Percentiles rank a stretch among this genome's conserved stretches.
Evolutionary conservation across 2,888 invertebrate genomes (phyloP).

Genomic region (Emmelina monodactyla): DNA sequence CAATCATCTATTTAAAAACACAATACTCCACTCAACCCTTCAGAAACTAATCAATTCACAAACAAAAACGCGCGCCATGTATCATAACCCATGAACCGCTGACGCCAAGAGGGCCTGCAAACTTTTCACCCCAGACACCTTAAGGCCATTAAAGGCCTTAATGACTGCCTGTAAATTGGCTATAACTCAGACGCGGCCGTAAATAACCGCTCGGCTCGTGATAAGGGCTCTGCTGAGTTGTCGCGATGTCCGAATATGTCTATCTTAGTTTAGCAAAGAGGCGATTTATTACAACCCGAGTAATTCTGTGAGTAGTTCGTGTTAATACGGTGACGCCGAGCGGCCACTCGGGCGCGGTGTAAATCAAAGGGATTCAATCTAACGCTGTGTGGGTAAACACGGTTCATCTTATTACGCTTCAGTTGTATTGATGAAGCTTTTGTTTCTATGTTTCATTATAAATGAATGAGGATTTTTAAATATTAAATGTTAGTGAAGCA

Average conservation of each 20-base stretch:
- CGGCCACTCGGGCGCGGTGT: no score
- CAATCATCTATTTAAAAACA: no score
- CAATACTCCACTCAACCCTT: constrained; percentile 10
- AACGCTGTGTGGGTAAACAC: no score
- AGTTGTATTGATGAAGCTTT: no score
- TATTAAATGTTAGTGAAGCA: no score
- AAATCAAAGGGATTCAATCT: no score
- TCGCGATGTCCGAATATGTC: constrained; percentile 49
- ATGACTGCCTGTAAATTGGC: constrained; percentile 66
- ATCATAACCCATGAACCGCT: constrained; percentile 32
- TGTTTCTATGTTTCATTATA: no score
- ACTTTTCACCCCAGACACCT: constrained; percentile 62
- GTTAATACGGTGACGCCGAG: constrained; percentile 2
- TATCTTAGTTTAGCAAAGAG: constrained; percentile 56
- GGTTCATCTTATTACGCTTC: no score
- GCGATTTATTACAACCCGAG: constrained; percentile 36
- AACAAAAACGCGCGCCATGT: constrained; percentile 20
- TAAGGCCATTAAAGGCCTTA: constrained; percentile 59
- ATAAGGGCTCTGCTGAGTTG: constrained; percentile 61
- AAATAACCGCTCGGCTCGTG: constrained; percentile 55
- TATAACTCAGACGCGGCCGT: constrained; percentile 57
- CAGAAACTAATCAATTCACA: constrained; percentile 17
- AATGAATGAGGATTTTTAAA: no score
- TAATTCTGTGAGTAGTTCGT: constrained; percentile 21
- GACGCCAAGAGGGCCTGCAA: constrained; percentile 46